Evolutionary conservation across 2,797 vertebrate genomes (phyloP), one percentile per base, ranked within the genome.

Genomic region (Anabas testudineus): DNA sequence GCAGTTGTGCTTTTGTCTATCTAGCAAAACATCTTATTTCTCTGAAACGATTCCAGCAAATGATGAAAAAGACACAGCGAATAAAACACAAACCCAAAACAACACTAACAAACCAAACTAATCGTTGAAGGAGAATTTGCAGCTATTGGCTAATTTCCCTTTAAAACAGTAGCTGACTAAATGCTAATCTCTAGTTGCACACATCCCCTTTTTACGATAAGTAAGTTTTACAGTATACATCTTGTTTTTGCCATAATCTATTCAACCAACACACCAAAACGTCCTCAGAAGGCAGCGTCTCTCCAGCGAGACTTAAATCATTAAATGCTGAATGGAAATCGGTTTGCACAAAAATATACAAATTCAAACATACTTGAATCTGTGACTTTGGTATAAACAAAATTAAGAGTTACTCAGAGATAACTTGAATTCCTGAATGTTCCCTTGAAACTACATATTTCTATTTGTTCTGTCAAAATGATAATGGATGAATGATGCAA

Each of bases 1-100:
- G 74, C 65, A 65, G 77, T 95, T 97, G 96, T 97, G 96, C 96
- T 97, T 96, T 92, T 85, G 82, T 84, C 90, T 86, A 90, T 76
- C 66, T 72, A 87, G 78, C 14, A 51, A 69, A 88, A 88, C 36
- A 76, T 58, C 42, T n/a, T 48, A 60, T 62, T 58, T 43, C n/a
- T 57, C 58, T 74, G 75, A 70, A 81, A 81, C 66, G 22, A 76
- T 45, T 73, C 30, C 19, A 69, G 69, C 51, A 64, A 39, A 72
- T 41, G 5, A 64, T 47, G 16, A 41, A 42, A 47, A 16, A 22
- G 9, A 16, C 19, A 58, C 53, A 55, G 70, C 49, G 36, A 49
- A 34, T 15, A 28, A 72, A 16, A 48, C 28, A 32, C 54, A 51
- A 45, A 64, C 2, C 19, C n/a, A 53, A 81, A 19, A 1, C 10